A percentile compares a stretch with the other conserved stretches of the same genome.
Conservation (phyloP, 2,888 invertebrate genomes). For the Parasteatoda lunata region DNA sequence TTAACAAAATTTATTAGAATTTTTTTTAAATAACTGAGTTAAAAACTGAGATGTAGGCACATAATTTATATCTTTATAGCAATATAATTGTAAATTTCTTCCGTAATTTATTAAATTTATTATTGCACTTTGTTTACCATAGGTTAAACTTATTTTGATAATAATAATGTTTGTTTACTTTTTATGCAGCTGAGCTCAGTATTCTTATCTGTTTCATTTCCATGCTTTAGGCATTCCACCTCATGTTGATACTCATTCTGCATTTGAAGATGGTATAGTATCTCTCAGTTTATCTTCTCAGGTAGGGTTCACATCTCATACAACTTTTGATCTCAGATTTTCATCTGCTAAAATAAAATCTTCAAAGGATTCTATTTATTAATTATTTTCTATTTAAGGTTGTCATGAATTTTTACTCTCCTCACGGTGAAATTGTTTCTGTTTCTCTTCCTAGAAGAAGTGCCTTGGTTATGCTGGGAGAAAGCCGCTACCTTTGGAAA, state of each 20-base stretch:
- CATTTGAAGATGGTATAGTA: constrained; percentile 90
- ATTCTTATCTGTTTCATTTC: constrained; percentile 69
- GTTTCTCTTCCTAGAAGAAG: constrained; percentile 82
- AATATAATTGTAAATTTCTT: constrained; percentile 49
- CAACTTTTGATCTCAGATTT: neutral
- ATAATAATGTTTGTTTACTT: neutral
- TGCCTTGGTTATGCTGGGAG: constrained; percentile 85
- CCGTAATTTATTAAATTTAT: neutral
- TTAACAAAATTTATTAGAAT: too few species aligned
- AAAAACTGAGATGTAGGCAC: too few species aligned
- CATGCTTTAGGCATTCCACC: constrained; percentile 86
- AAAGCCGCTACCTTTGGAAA: constrained; percentile 79
- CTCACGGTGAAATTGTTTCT: constrained; percentile 77
- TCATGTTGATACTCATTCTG: constrained; percentile 96
- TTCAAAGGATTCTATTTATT: neutral
- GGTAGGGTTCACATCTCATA: constrained; percentile 74
- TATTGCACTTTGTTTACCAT: neutral
- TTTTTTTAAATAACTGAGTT: too few species aligned
- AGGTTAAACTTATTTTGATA: neutral
- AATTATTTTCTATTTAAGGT: constrained; percentile 19
- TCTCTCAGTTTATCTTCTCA: constrained; percentile 89
- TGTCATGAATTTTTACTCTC: constrained; percentile 90
- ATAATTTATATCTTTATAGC: neutral
- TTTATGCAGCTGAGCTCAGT: neutral
- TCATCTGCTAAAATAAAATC: neutral